These are phyloP conservation scores for Agrotis exclamationis DNA, from an alignment of 2,888 invertebrate genomes.

Conservation along the genomic window DNA sequence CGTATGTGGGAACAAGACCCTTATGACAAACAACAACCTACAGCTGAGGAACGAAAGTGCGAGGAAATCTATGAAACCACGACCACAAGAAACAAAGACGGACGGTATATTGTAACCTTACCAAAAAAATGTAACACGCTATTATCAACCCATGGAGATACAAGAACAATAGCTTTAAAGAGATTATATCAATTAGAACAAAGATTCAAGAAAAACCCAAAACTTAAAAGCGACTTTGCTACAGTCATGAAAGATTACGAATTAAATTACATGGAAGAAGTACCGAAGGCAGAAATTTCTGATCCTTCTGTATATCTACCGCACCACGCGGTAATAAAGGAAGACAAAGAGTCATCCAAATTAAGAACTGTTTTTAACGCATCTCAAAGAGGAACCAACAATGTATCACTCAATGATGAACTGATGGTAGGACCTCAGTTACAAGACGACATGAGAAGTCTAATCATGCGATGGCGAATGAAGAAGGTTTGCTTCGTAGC, in stretches of 20 bases:
- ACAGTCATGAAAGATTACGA: conserved; percentile 14
- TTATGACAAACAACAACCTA: not conserved
- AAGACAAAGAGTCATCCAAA: conserved; percentile 12
- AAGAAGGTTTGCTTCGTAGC: conserved; percentile 58
- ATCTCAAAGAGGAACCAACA: conserved; percentile 10
- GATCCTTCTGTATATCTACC: conserved; percentile 10
- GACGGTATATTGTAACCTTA: conserved; percentile 19
- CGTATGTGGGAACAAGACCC: conserved; percentile 23
- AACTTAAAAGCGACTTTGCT: conserved; percentile 44
- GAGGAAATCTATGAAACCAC: conserved; percentile 26
- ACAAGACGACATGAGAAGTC: conserved; percentile 55
- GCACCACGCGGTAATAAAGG: conserved; percentile 1
- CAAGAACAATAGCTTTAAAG: conserved; percentile 10
- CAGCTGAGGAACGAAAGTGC: conserved; percentile 17
- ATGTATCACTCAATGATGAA: conserved; percentile 59
- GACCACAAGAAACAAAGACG: not conserved
- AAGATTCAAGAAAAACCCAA: conserved; percentile 37
- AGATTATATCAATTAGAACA: conserved; percentile 25
- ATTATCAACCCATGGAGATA: conserved; percentile 16
- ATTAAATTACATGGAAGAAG: conserved; percentile 23
- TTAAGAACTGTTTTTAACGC: conserved; percentile 23
- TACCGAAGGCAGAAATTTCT: not conserved
- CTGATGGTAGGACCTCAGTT: conserved; percentile 59
- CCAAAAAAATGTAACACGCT: conserved; percentile 10
- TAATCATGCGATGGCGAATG: conserved; percentile 65